Evolutionary conservation across 1,140 invertebrate genomes (phyloP).

Genomic region (Temnothorax longispinosus): DNA sequence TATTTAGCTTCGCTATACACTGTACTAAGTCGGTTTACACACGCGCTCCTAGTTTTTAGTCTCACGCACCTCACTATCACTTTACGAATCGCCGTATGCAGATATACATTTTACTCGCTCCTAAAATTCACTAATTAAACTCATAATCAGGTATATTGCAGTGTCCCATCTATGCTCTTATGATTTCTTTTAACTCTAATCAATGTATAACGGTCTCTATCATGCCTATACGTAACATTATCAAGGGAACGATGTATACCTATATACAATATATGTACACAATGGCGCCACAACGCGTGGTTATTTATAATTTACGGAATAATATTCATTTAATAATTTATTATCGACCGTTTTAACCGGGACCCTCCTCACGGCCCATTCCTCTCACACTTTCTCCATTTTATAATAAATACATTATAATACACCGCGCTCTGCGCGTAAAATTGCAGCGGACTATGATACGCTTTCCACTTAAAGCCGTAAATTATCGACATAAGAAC

Average conservation of each 20-base stretch:
- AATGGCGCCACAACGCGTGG: constrained; percentile 50
- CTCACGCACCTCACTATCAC: constrained; percentile 65
- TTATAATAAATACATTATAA: constrained; percentile 84
- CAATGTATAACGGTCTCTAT: constrained; percentile 77
- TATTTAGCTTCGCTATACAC: constrained; percentile 84
- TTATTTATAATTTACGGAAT: constrained; percentile 79
- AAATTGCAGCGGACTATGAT: constrained; percentile 26
- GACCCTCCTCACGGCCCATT: constrained; percentile 19
- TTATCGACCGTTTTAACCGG: constrained; percentile 73
- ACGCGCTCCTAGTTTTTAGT: constrained; percentile 70
- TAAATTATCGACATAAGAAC: constrained; percentile 12
- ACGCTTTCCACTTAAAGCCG: constrained; percentile 14
- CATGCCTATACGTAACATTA: constrained; percentile 74
- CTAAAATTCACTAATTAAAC: constrained; percentile 83
- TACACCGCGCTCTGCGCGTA: constrained; percentile 71
- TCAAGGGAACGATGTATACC: constrained; percentile 72
- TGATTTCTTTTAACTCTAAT: constrained; percentile 75
- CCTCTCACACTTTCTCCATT: constrained; percentile 39
- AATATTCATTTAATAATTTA: constrained; percentile 83
- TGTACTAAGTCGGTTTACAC: constrained; percentile 78
- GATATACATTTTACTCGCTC: constrained; percentile 81
- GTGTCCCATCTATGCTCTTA: constrained; percentile 84
- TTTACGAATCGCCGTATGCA: constrained; percentile 68
- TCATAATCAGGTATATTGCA: constrained; percentile 85
- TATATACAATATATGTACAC: constrained; percentile 79